Conservation (phyloP, 2,113 vertebrate genomes). For the Capricornis sumatraensis region DNA sequence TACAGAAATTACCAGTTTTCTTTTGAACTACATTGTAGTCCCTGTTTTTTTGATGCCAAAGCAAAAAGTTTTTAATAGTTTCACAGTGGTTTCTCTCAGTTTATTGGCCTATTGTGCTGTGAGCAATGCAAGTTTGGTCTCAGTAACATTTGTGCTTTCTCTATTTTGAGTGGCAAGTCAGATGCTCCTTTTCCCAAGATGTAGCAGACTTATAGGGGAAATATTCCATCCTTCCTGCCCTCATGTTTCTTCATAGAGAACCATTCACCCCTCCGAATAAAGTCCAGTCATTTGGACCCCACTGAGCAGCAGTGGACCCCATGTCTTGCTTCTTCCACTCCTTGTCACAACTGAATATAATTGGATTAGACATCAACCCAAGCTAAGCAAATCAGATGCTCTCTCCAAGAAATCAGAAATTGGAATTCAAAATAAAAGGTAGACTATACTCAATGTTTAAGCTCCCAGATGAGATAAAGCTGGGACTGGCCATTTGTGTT, state of each 20-base stretch:
- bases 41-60: not conserved
- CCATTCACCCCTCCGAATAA: not conserved
- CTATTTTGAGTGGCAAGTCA: not conserved
- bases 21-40: not conserved
- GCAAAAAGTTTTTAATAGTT: not conserved
- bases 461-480: not conserved
- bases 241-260: not conserved
- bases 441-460: not conserved
- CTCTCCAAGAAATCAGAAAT: not conserved
- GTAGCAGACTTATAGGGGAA: not conserved
- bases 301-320: not conserved
- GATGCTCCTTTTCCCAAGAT: not conserved
- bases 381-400: not conserved
- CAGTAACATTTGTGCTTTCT: not conserved
- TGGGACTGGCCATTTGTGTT: not conserved
- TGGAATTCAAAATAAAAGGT: not conserved
- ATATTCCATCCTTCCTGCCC: not conserved
- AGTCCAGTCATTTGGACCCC: not conserved
- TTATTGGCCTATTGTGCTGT: not conserved
- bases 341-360: not conserved
- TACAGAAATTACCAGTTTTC: not conserved
- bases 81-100: not conserved
- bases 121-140: not conserved
- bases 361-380: not conserved
- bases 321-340: not conserved